Conservation (phyloP, 2,888 invertebrate genomes). For the Torymus auratus region DNA sequence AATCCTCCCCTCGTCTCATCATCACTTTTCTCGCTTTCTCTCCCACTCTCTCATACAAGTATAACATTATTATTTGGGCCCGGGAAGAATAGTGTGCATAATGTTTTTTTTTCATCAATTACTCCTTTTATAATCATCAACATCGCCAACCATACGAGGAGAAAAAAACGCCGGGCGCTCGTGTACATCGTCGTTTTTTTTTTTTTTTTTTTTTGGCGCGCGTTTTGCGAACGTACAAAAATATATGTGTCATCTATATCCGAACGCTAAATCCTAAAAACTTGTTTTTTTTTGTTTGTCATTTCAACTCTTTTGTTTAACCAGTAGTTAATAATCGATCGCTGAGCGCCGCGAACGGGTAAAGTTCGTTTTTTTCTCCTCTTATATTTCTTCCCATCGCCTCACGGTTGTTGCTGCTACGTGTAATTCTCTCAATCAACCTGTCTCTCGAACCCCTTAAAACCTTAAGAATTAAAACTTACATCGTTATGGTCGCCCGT, state of each 20-base stretch:
- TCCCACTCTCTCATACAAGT: slow-evolving; percentile 59
- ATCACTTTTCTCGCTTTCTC: slow-evolving; percentile 42
- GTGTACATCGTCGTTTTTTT: slow-evolving; percentile 34
- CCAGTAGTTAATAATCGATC: slow-evolving; percentile 62
- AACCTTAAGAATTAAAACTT: slow-evolving; percentile 40
- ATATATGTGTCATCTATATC: slow-evolving; percentile 75
- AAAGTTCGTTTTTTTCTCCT: slow-evolving; percentile 29
- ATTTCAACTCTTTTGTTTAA: slow-evolving; percentile 59
- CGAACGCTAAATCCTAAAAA: slow-evolving; percentile 74
- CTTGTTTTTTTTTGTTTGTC: slow-evolving; percentile 64
- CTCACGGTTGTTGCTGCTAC: slow-evolving; percentile 33
- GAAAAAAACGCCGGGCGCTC: slow-evolving; percentile 59
- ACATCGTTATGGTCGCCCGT: slow-evolving; percentile 2
- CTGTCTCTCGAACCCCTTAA: neutral
- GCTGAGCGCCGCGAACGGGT: slow-evolving; percentile 62
- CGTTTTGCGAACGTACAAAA: slow-evolving; percentile 75
- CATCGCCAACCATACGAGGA: slow-evolving; percentile 40
- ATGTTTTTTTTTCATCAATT: slow-evolving; percentile 37
- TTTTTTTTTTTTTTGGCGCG: slow-evolving; percentile 52
- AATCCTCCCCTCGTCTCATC: slow-evolving; percentile 53
- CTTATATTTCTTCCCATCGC: slow-evolving; percentile 16
- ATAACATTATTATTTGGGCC: slow-evolving; percentile 75
- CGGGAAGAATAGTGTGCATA: slow-evolving; percentile 73
- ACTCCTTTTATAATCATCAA: neutral
- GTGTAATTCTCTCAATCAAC: neutral